phyloP scores from a whole-genome alignment of 2,888 invertebrate genomes.

The Drosophila buzzatii region DNA sequence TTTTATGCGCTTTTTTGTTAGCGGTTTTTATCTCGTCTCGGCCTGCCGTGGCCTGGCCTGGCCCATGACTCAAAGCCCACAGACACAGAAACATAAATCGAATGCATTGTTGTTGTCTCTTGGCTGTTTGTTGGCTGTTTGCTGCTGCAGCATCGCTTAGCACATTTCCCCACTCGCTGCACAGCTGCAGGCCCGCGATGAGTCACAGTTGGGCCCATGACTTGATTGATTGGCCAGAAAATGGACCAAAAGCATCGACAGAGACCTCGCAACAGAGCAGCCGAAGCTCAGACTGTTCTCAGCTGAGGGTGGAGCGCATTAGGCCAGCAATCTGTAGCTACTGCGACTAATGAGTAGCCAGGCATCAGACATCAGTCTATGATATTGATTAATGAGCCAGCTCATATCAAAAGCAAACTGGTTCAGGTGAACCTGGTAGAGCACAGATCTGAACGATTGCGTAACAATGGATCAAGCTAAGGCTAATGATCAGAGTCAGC shows the following conservation, averaged over 20 bases:
- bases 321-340: background rate
- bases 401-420: background rate
- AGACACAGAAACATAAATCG: conserved; percentile 58
- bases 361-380: background rate
- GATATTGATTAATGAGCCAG: conserved; percentile 1
- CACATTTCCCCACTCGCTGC: conserved; percentile 11
- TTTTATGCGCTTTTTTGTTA: conserved; percentile 7
- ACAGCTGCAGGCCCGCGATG: background rate
- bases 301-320: background rate
- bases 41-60: conserved; percentile 1
- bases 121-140: background rate
- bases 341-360: background rate
- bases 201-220: background rate
- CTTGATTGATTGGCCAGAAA: conserved; percentile 47
- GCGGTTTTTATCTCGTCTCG: conserved; percentile 20
- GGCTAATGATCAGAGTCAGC: background rate
- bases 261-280: background rate
- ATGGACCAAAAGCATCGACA: background rate
- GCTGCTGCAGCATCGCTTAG: conserved; percentile 10
- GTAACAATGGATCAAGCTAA: background rate
- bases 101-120: conserved; percentile 44
- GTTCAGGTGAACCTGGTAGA: background rate
- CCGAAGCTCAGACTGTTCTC: background rate
- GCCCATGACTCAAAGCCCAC: conserved; percentile 54
- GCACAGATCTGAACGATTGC: background rate